A percentile compares a stretch with the other conserved stretches of the same genome.
Evolutionary conservation across 23 tunicate genomes (phyloP).

Genomic region (Halocynthia aurantium): DNA sequence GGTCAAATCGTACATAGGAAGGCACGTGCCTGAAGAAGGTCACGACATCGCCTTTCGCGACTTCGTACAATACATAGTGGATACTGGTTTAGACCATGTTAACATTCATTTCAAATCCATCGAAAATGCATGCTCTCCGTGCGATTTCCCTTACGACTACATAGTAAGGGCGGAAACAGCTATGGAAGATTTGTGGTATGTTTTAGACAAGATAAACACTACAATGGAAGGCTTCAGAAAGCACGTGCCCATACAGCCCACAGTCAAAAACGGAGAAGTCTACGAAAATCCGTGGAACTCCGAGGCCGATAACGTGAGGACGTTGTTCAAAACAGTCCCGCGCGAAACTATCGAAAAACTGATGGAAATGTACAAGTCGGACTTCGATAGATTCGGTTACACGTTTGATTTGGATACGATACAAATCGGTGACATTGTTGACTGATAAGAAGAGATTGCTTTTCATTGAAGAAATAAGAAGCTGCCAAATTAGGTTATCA

Average conservation of each 20-base stretch:
- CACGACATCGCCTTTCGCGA: conserved; percentile 52
- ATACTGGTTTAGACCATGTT: conserved; percentile 31
- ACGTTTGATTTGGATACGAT: conserved; percentile 21
- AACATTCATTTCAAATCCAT: conserved; percentile 50
- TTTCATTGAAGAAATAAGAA: too few relatives aligned
- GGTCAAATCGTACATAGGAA: conserved; percentile 12
- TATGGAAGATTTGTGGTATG: conserved; percentile 52
- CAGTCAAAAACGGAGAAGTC: neutral
- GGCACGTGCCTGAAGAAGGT: conserved; percentile 37
- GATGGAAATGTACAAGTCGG: conserved; percentile 24
- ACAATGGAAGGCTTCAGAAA: conserved; percentile 34
- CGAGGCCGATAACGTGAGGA: conserved; percentile 27
- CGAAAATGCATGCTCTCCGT: conserved; percentile 45
- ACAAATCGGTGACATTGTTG: conserved; percentile 25
- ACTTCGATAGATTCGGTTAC: conserved; percentile 47
- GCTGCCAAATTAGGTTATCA: too few relatives aligned
- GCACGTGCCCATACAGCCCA: conserved; percentile 7
- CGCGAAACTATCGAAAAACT: conserved; percentile 17
- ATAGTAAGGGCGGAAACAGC: conserved; percentile 50
- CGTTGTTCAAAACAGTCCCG: conserved; percentile 27
- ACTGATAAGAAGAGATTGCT: neutral
- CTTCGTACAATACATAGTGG: conserved; percentile 43
- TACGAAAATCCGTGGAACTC: conserved; percentile 5
- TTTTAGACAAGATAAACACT: conserved; percentile 36
- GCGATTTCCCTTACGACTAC: conserved; percentile 41